Percentiles rank a stretch among this genome's conserved stretches.
Evolutionary conservation across 2,888 invertebrate genomes (phyloP).

Genomic region (Tenthredo notha): DNA sequence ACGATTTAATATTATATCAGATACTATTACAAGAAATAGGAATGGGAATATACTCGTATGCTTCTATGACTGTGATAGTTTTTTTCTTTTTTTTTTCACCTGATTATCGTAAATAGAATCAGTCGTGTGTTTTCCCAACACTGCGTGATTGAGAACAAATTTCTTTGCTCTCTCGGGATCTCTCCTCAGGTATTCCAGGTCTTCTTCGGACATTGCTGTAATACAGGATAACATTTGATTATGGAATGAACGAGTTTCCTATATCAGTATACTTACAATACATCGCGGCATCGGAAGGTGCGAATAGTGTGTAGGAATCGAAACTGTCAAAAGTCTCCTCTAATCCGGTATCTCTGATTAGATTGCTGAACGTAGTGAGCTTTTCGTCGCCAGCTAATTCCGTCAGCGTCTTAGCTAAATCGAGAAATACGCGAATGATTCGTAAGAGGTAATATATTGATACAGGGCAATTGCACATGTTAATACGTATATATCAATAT

Average conservation of each 20-base stretch:
- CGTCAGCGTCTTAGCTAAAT: conserved; percentile 76
- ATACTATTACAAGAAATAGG: conserved; percentile 55
- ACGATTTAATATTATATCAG: not conserved
- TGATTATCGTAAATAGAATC: conserved; percentile 77
- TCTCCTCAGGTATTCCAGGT: conserved; percentile 68
- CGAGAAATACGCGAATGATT: not conserved
- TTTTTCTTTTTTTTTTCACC: no score
- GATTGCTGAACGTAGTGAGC: conserved; percentile 76
- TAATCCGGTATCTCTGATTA: conserved; percentile 76
- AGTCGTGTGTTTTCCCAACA: conserved; percentile 75
- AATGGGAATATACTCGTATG: not conserved
- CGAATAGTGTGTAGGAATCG: conserved; percentile 78
- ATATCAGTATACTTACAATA: conserved; percentile 68
- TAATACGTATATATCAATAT: no score
- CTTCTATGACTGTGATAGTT: no score
- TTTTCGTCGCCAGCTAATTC: conserved; percentile 75
- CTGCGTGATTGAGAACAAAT: conserved; percentile 77
- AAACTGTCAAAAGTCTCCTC: conserved; percentile 75
- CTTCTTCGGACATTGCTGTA: conserved; percentile 70
- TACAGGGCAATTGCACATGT: conserved; percentile 68
- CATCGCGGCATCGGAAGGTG: conserved; percentile 79
- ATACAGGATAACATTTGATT: not conserved
- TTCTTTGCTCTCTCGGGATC: conserved; percentile 72
- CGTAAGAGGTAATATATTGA: not conserved
- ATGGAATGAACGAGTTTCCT: not conserved